These are phyloP conservation scores for Gymnothorax javanicus DNA, from an alignment of 2,797 vertebrate species.

Conservation along the genomic window DNA sequence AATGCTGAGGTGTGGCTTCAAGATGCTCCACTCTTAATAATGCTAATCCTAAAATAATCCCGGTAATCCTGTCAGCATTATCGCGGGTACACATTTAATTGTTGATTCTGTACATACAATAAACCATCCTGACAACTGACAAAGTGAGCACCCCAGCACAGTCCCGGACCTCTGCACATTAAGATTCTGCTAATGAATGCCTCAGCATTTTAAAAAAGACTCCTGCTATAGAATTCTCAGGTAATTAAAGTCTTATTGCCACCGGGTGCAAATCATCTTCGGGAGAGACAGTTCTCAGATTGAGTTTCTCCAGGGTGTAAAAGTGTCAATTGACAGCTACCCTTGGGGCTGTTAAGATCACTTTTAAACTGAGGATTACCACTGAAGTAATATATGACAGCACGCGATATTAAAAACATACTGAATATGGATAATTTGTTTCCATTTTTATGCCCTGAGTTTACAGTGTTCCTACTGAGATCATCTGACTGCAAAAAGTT, in stretches of 20 bases:
- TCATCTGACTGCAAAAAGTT: neutral
- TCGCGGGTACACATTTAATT: slow-evolving; percentile 26
- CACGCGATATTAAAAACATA: neutral
- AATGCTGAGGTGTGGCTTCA: slow-evolving; percentile 13
- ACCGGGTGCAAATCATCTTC: slow-evolving; percentile 46
- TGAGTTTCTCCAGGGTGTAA: slow-evolving; percentile 52
- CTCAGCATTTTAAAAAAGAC: slow-evolving; percentile 39
- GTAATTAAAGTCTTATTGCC: slow-evolving; percentile 45
- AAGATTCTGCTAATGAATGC: slow-evolving; percentile 40
- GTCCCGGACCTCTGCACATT: slow-evolving; percentile 31
- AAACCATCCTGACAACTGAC: slow-evolving; percentile 33
- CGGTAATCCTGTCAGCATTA: slow-evolving; percentile 28
- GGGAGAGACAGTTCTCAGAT: slow-evolving; percentile 40
- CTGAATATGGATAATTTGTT: slow-evolving; percentile 9
- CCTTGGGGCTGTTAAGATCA: slow-evolving; percentile 46
- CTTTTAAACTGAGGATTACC: slow-evolving; percentile 34
- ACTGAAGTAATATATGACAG: slow-evolving; percentile 28
- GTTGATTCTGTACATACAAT: slow-evolving; percentile 27
- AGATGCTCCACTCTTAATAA: slow-evolving; percentile 23
- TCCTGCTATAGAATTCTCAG: slow-evolving; percentile 40
- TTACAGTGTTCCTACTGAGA: neutral
- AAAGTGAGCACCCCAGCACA: slow-evolving; percentile 20
- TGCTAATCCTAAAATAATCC: slow-evolving; percentile 33
- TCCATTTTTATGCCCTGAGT: neutral
- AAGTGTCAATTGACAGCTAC: slow-evolving; percentile 53